Evolutionary conservation across 1,140 invertebrate genomes (phyloP), one percentile per base, ranked within the genome.

Genomic region (Dendroctonus valens): DNA sequence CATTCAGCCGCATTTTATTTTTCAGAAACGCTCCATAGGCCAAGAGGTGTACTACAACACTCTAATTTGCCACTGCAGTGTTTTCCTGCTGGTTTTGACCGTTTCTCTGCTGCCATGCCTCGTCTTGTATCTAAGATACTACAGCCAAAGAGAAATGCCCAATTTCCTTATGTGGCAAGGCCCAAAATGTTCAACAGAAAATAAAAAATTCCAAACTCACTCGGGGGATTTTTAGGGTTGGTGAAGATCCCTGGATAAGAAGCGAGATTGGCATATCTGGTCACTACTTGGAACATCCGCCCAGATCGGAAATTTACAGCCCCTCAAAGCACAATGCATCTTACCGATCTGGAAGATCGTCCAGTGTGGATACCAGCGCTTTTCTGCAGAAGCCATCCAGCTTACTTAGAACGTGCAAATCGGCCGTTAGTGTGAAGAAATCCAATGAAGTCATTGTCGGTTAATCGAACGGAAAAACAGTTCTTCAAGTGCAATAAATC

Each of bases 91-190:
- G 11, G 62, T 69, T 3, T 40, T 70, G 5, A 67, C 41, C 15
- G 14, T 70, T 38, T 62, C 73, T 0, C n/a, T 70, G n/a, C 41
- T 74, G 2, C 73, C 73, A 7, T 41, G 68, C 39, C 8, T 70
- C 9, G 42, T 73, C 41, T 52, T 72, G 40, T 63, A 42, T 51
- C 41, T 71, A 2, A 59, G 69, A 46, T 65, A 68, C 46, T 67
- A 68, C n/a, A 53, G 67, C 15, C 69, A 68, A 40, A 61, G 65
- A 41, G 65, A 69, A 15, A 74, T 77, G 12, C 76, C 75, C 3
- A 74, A 76, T 59, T 76, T 77, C 57, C 59, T 77, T 7, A 71
- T 76, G 68, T 76, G 76, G 76, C 76, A 70, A 74, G 26, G 26
- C 26, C 26, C 26, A 26, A 26, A 26, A 26, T 26, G 26, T 26